Evolutionary conservation across 2,797 vertebrate genomes (phyloP).

Genomic region (Gobionotothen gibberifrons): DNA sequence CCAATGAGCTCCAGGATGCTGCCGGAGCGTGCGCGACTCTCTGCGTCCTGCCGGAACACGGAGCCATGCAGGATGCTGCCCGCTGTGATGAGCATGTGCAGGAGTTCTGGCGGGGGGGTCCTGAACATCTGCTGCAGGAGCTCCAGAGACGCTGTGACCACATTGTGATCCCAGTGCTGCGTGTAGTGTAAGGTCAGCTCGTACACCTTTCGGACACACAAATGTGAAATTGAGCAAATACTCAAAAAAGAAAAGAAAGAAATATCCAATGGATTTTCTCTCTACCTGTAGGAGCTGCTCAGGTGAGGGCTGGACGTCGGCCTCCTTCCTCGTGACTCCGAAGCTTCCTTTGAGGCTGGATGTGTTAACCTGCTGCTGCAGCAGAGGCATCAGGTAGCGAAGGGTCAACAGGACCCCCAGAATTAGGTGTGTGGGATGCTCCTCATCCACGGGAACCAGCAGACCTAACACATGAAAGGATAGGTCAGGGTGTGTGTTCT

Average conservation of each 20-base stretch:
- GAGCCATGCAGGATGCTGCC: constrained; percentile 87
- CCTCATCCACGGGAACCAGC: constrained; percentile 91
- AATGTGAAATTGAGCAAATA: background rate
- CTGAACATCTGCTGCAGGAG: constrained; percentile 94
- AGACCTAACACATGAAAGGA: constrained; percentile 82
- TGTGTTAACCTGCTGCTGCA: constrained; percentile 96
- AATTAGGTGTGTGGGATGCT: constrained; percentile 90
- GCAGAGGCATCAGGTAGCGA: constrained; percentile 94
- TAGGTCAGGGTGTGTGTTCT: background rate
- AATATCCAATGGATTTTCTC: background rate
- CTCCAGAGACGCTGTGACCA: constrained; percentile 95
- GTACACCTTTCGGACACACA: constrained; percentile 88
- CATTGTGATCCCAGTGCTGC: constrained; percentile 96
- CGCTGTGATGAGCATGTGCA: constrained; percentile 86
- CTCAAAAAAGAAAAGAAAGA: background rate
- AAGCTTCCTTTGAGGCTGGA: constrained; percentile 97
- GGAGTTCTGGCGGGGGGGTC: constrained; percentile 92
- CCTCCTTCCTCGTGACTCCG: constrained; percentile 93
- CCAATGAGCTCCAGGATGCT: constrained; percentile 95
- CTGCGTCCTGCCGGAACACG: constrained; percentile 84
- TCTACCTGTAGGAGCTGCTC: constrained; percentile 93
- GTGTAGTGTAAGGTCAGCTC: constrained; percentile 95
- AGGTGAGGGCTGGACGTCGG: constrained; percentile 92
- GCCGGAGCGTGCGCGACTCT: constrained; percentile 88
- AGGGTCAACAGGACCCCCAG: constrained; percentile 94